Evolutionary conservation across 2,797 vertebrate species (phyloP).

Genomic region (Australoheros facetus): DNA sequence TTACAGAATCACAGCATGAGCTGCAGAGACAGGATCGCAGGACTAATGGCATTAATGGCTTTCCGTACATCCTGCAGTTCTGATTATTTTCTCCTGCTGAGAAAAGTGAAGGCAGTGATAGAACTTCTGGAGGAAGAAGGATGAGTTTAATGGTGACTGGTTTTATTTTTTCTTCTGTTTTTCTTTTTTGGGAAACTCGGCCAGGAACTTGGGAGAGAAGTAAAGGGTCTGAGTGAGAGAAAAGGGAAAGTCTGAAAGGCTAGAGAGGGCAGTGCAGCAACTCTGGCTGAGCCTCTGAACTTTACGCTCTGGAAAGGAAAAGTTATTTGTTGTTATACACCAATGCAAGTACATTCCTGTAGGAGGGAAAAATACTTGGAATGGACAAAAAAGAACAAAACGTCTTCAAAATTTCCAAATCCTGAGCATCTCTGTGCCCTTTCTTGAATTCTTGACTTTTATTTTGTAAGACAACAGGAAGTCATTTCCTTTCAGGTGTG

Average conservation of each 20-base stretch:
- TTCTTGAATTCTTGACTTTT: background rate
- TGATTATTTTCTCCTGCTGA: background rate
- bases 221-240: constrained; percentile 25
- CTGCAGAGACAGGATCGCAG: background rate
- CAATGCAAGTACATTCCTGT: background rate
- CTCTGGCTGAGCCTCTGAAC: constrained; percentile 5
- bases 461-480: background rate
- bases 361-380: no score
- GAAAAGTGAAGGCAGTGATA: constrained; percentile 2
- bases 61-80: background rate
- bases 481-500: background rate
- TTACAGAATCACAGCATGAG: background rate
- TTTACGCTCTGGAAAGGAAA: background rate
- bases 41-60: background rate
- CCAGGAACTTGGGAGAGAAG: constrained; percentile 3
- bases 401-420: no score
- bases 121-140: background rate
- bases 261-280: constrained; percentile 46
- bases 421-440: background rate
- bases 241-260: constrained; percentile 2
- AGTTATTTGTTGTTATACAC: background rate
- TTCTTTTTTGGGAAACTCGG: constrained; percentile 20
- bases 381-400: background rate
- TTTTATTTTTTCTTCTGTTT: fast-evolving
- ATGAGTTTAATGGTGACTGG: no score